phyloP scores from a whole-genome alignment of 2,888 invertebrate species.

The Harmothoe impar region DNA sequence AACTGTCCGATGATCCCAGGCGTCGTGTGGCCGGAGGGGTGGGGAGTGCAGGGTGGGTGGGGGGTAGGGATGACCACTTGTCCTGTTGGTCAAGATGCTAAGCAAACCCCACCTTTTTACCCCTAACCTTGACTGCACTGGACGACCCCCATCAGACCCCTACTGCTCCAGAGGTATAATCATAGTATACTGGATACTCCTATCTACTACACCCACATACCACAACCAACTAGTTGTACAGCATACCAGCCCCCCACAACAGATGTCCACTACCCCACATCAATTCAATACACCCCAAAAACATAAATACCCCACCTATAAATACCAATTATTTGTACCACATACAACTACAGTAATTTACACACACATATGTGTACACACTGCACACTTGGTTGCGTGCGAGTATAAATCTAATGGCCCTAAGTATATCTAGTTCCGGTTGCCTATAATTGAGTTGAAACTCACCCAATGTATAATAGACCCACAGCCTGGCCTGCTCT shows the following conservation, averaged over 20 bases:
- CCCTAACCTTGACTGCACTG: neutral
- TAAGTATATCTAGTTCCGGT: conserved; percentile 11
- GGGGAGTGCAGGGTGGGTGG: neutral
- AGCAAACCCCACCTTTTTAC: neutral
- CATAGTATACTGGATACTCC: no score
- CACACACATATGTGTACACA: no score
- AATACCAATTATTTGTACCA: no score
- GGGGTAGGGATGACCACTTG: neutral
- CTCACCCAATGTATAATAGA: no score
- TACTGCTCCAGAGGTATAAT: neutral
- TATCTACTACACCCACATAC: neutral
- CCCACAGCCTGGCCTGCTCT: no score
- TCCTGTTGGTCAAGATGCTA: conserved; percentile 46
- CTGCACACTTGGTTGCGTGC: no score
- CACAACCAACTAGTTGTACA: neutral
- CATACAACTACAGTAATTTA: no score
- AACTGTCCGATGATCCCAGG: neutral
- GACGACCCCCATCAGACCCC: neutral
- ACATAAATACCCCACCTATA: no score
- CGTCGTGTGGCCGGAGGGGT: neutral
- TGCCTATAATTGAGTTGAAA: neutral
- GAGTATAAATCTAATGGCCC: neutral
- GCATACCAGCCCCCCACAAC: neutral
- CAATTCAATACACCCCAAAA: no score
- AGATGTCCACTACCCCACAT: neutral